Evolutionary conservation across 2,113 vertebrate species (phyloP), one percentile per base, ranked within the genome.

Genomic region (Melanotaenia duboulayi): DNA sequence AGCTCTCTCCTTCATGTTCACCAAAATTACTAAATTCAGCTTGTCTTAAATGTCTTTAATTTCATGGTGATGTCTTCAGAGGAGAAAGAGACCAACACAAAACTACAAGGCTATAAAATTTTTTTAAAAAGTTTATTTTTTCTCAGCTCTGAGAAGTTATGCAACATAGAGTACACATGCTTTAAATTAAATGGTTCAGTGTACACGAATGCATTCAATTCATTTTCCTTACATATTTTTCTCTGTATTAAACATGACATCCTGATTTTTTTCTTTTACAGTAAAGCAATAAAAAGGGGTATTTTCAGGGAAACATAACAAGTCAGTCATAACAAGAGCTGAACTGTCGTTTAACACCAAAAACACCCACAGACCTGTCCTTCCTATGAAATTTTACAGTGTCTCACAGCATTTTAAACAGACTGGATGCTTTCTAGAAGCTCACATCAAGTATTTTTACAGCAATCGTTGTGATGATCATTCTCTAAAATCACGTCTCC

Each of bases 201-300:
- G 13, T 57, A 12, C 17, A 58, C 19, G n/a, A 58, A 20, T 71
- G 66, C 63, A 63, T 76, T 79, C 60, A 78, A 73, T 80, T 82
- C n/a, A 75, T 84, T 87, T 84, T 78, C 81, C 81, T 82, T 76
- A 84, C 86, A 86, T 74, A 24, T 51, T 66, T 66, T 3, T 16
- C n/a, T 17, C 66, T 42, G 39, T 20, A 78, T 65, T 80, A 44
- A 32, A 55, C 24, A 28, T 64, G 62, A 60, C 52, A 56, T n/a
- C 10, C 37, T 51, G 19, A 20, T 16, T 28, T 54, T n/a, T 19
- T 22, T 11, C 1, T 24, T 44, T 20, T 35, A 28, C 28, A 55
- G 5, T 37, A 20, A 28, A 4, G 28, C 28, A 6, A 46, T 48
- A 5, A 22, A 44, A 44, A 14, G 1, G 42, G 16, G 4, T 16